Base-by-base conservation (phyloP, 2,797 vertebrate genomes). In the Tolypeutes matacus region DNA sequence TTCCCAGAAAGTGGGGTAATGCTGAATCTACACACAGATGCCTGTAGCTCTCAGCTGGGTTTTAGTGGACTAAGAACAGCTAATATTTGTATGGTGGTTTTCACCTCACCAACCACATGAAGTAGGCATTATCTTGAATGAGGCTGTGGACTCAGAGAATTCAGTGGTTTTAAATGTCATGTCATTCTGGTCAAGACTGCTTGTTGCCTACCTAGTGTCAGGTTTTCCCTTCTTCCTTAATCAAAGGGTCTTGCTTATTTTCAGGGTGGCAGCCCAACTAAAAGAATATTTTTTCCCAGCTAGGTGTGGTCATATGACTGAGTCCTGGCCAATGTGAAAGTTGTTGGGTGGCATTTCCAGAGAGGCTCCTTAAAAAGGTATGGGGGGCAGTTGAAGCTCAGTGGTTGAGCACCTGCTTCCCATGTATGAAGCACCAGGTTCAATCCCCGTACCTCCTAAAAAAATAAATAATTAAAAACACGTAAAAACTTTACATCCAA, bases 1-100 rank as follows among this genome's bases (percentile, higher is more conserved):
- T 91, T 94, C 94, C 53, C 27, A 94, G 86, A 86, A 89, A 62
- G 23, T 23, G 9, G 15, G 31, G 25, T 29, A 34, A 84, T 85
- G 42, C 58, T 39, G 60, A 76, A 65, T 70, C 2, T 58, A 13
- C 6, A 31, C 9, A 56, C 17, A 2, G 70, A 31, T 34, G 11
- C 7, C 4, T 1, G 27, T 42, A 64, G 75, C n/a, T 86, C 42
- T 75, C 49, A 80, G 42, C 27, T 69, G 69, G 21, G 18, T 67
- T n/a, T 65, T 7, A 42, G n/a, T 67, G 36, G 53, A 56, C 72
- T 78, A 13, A 31, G 62, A 46, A 67, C 21, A 51, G 21, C 60
- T 58, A 81, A 25, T 51, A 39, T 58, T 56, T 87, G 13, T 11
- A 20, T 36, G n/a, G 2, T 39, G 39, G 70, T 91, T 85, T 39